Conservation (phyloP, 2,888 invertebrate species). For the Cybosia mesomella region DNA sequence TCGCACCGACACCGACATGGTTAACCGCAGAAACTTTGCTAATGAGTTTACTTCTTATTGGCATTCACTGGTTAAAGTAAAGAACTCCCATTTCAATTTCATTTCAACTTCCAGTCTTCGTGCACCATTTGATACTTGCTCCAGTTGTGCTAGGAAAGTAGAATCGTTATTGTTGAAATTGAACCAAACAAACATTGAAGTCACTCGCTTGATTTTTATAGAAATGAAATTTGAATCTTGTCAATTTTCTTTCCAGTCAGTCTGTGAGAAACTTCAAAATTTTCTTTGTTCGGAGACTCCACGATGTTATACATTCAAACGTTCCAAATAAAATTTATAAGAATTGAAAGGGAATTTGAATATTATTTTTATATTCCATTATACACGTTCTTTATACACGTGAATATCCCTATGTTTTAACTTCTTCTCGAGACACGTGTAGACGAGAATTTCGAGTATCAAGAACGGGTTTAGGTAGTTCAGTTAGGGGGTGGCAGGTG, state of each 20-base stretch:
- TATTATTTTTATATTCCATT: no score
- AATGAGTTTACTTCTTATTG: slow-evolving; percentile 58
- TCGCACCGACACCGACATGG: slow-evolving; percentile 35
- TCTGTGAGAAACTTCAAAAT: background rate
- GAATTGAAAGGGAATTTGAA: no score
- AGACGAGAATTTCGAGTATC: no score
- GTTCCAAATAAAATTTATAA: no score
- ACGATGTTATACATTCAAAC: background rate
- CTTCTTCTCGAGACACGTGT: no score
- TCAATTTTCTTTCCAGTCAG: background rate
- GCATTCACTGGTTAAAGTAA: slow-evolving; percentile 48
- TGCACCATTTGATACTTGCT: slow-evolving; percentile 20
- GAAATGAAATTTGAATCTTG: background rate
- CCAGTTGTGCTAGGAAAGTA: slow-evolving; percentile 9
- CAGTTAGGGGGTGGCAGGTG: no score
- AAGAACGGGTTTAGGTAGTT: no score
- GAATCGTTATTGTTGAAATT: slow-evolving; percentile 22
- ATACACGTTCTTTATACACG: no score
- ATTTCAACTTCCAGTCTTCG: slow-evolving; percentile 36
- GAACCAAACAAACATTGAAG: background rate
- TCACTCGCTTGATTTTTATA: background rate
- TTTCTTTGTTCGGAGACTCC: background rate
- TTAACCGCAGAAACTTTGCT: slow-evolving; percentile 47
- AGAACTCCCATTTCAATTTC: slow-evolving; percentile 57
- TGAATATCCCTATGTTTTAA: no score